phyloP scores from a whole-genome alignment of 23 tunicate genomes.

The Oikopleura albicans region DNA sequence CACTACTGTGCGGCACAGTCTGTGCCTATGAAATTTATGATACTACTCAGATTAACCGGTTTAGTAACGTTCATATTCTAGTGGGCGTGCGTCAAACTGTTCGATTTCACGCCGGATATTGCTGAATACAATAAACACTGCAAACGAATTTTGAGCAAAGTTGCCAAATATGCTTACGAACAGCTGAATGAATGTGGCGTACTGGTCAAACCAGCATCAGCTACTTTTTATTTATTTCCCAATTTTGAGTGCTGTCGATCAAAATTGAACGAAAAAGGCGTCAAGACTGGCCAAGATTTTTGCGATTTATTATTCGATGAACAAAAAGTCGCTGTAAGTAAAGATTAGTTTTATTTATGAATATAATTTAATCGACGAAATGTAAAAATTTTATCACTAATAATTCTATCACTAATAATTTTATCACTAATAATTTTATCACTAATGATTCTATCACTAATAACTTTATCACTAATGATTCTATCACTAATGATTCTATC shows the following conservation, averaged over 20 bases:
- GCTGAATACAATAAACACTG: slow-evolving; percentile 34
- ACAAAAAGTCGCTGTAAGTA: slow-evolving; percentile 42
- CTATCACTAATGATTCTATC: no score
- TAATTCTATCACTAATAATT: no score
- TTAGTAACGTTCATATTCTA: slow-evolving; percentile 12
- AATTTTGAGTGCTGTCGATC: slow-evolving; percentile 45
- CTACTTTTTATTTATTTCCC: slow-evolving; percentile 77
- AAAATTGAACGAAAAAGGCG: slow-evolving; percentile 20
- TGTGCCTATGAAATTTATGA: no score
- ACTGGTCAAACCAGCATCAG: slow-evolving; percentile 6
- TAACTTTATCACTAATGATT: no score
- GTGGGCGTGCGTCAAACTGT: slow-evolving; percentile 19
- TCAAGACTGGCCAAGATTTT: slow-evolving; percentile 49
- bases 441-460: no score
- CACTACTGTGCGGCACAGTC: no score
- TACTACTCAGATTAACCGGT: no score
- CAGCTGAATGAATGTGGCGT: not conserved
- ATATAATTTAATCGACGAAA: not conserved
- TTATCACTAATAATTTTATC: no score
- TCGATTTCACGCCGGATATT: slow-evolving; percentile 26
- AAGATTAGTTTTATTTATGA: not conserved
- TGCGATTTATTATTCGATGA: slow-evolving; percentile 47
- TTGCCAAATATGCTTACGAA: slow-evolving; percentile 43
- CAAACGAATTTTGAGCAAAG: slow-evolving; percentile 39
- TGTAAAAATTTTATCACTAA: not conserved